Evolutionary conservation across 1,140 invertebrate genomes (phyloP), one percentile per base, ranked within the genome.

Genomic region (Achroia grisella): DNA sequence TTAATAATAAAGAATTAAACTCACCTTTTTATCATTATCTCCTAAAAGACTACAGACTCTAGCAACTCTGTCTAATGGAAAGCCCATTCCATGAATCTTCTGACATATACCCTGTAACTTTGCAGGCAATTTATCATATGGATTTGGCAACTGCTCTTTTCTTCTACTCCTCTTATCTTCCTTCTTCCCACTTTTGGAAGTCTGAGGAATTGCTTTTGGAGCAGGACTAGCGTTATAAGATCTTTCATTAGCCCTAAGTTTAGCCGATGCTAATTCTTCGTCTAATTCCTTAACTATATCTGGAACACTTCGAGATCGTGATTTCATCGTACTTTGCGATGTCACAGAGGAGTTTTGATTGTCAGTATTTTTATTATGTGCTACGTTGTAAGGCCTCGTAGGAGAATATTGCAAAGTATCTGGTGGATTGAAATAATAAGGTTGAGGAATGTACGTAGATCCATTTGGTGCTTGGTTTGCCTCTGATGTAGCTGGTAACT

Each of bases 21-120:
- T 85, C 64, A 96, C 93, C 89, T 94, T 95, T 77, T 95, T 95
- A 77, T 96, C 93, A 86, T 96, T 92, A 51, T 90, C 88, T 52
- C 93, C 93, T 43, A 94, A 87, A 39, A 91, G 81, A 52, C 89
- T 88, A 57, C 93, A 92, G 9, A 93, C 92, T 53, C 93, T 89
- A 4, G 92, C 90, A 1, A 94, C 93, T 62, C 93, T 89, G n/a
- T 91, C 88, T 45, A 93, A 69, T 0, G 92, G 89, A 79, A 97
- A 97, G 1, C 95, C 95, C 95, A 97, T 97, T 37, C 90, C 89
- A 60, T 89, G 91, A 13, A 96, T 90, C 32, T 90, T 89, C 51
- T 90, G 87, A 27, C 91, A 93, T 52, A 95, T 85, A 34, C 86
- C 87, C 69, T 93, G 91, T 40, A 90, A 86, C 40, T 89, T 85